Evolutionary conservation across 2,888 invertebrate genomes (phyloP), one percentile per base, ranked within the genome.

Genomic region (Tetheella fluctuosa): DNA sequence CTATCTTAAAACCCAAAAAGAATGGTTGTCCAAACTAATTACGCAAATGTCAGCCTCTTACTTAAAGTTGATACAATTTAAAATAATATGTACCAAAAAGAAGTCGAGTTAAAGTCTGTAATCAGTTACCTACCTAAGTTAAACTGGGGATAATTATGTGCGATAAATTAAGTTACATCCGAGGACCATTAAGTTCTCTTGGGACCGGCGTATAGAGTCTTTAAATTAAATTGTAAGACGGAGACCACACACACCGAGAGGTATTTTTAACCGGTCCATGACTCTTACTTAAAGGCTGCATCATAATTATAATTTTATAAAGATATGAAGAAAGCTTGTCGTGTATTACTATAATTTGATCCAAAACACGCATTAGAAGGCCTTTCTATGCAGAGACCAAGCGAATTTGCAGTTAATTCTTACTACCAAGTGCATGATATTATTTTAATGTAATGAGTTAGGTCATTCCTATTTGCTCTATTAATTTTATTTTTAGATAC

Each of bases 191-290:
- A 70, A 69, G 61, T 20, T 62, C 23, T 62, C 39, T 54, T 59
- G 58, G 28, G 59, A 58, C 23, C 61, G 63, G 62, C 53, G 60
- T 57, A 57, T 59, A 60, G 59, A 66, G 64, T 53, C 60, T 61
- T 67, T 59, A 64, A 64, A 64, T 62, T 61, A 64, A 65, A 60
- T 57, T 57, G 59, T 58, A 59, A 55, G 34, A 37, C 15, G 37
- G 58, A 61, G 78, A 78, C 80, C 79, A 78, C 79, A 79, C 79
- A 77, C 61, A 30, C 37, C 15, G 61, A 42, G 67, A 58, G 58
- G 30, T 12, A 17, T 34, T 10, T 48, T 5, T 4, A 15, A 57
- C 39, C 57, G 20, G 54, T 37, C 8, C 42, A 37, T 23, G 37
- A 48, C 17, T 48, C 20, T 20, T 48, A 48, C 17, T 10, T 48